Evolutionary conservation across 2,113 vertebrate genomes (phyloP).

Genomic region (Thermophis baileyi): DNA sequence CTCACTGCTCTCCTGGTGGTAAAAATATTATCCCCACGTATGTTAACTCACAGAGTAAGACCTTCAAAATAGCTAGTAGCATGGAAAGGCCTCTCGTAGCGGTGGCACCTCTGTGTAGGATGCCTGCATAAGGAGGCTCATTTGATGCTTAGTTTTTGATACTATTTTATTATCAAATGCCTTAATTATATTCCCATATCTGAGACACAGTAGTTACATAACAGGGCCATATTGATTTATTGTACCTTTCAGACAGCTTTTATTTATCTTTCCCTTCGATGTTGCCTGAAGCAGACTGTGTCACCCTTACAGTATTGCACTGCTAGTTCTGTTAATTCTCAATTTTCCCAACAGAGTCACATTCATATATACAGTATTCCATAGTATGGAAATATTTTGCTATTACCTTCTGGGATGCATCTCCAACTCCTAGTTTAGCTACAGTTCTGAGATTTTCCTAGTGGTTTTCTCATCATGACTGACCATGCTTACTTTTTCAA

Average conservation of each 20-base stretch:
- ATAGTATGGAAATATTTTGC: neutral
- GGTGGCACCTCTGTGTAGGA: neutral
- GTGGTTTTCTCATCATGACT: neutral
- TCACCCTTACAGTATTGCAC: neutral
- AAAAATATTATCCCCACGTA: neutral
- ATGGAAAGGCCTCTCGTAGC: neutral
- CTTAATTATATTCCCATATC: neutral
- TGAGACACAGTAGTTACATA: neutral
- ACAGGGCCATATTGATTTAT: neutral
- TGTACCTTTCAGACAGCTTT: neutral
- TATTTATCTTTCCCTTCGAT: neutral
- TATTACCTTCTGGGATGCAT: neutral
- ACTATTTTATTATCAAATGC: neutral
- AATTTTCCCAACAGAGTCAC: neutral
- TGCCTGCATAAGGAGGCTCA: neutral
- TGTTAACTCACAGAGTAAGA: neutral
- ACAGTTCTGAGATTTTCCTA: neutral
- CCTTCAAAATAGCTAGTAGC: neutral
- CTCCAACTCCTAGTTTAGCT: neutral
- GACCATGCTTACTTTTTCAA: neutral
- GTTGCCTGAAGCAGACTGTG: neutral
- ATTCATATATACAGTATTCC: neutral
- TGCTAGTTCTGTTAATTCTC: neutral
- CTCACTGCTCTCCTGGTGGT: neutral
- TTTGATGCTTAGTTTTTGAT: neutral